Conservation (phyloP, 1,140 invertebrate genomes). For the Drosophila cardini region DNA sequence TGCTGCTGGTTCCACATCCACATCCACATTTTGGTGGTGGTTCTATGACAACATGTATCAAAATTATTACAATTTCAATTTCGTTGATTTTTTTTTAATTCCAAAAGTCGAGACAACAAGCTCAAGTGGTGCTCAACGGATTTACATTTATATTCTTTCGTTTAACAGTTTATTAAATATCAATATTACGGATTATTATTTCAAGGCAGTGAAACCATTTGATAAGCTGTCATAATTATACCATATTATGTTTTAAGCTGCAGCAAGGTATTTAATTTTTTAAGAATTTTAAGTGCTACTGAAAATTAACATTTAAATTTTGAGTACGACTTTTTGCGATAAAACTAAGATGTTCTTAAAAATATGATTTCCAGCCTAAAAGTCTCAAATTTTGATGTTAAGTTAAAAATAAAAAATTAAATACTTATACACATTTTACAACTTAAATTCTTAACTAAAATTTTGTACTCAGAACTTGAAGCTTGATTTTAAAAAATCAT, state of each 20-base stretch:
- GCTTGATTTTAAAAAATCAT: no score
- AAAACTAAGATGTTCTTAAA: no score
- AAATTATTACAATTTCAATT: slow-evolving; percentile 67
- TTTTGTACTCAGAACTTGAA: no score
- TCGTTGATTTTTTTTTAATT: slow-evolving; percentile 67
- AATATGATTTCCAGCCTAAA: no score
- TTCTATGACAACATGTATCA: slow-evolving; percentile 26
- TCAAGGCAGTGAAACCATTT: slow-evolving; percentile 30
- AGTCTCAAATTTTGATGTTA: no score
- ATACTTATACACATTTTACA: no score
- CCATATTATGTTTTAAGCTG: slow-evolving; percentile 14
- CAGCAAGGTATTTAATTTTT: not conserved
- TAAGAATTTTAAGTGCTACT: not conserved
- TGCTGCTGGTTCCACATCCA: slow-evolving; percentile 5
- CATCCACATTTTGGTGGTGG: slow-evolving; percentile 33
- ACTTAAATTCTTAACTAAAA: no score
- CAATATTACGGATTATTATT: slow-evolving; percentile 46
- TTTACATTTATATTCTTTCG: slow-evolving; percentile 33
- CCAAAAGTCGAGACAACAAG: slow-evolving; percentile 6
- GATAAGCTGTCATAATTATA: slow-evolving; percentile 60
- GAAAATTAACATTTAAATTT: not conserved
- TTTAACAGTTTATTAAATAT: slow-evolving; percentile 57
- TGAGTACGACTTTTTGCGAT: no score
- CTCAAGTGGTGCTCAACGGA: slow-evolving; percentile 58
- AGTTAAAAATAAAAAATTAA: no score